phyloP scores from a whole-genome alignment of 2,888 invertebrate genomes.

The Cryptocephalus moraei region DNA sequence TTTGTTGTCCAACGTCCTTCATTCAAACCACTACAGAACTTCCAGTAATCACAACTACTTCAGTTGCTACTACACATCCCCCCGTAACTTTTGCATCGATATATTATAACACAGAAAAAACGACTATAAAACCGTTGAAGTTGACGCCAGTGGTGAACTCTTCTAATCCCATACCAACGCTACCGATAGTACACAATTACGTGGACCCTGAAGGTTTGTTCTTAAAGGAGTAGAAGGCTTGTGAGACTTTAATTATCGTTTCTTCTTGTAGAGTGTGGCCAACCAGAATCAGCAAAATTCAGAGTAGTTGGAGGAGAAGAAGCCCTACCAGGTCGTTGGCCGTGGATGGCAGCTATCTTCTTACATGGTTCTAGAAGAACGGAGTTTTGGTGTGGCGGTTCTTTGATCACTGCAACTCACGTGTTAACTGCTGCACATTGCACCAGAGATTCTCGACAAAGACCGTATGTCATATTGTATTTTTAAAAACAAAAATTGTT shows the following conservation, averaged over 20 bases:
- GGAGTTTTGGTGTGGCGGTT: slow-evolving; percentile 92
- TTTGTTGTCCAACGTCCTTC: slow-evolving; percentile 67
- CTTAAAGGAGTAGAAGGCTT: not conserved
- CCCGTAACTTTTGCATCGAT: slow-evolving; percentile 20
- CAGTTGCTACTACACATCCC: slow-evolving; percentile 12
- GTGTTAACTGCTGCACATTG: slow-evolving; percentile 89
- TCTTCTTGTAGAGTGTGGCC: slow-evolving; percentile 58
- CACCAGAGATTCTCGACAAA: slow-evolving; percentile 78
- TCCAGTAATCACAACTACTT: slow-evolving; percentile 20
- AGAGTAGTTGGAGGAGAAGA: slow-evolving; percentile 87
- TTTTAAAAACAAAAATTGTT: no score
- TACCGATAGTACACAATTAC: slow-evolving; percentile 30
- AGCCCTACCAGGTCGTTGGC: slow-evolving; percentile 79
- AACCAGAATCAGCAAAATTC: slow-evolving; percentile 71
- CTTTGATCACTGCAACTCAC: slow-evolving; percentile 69
- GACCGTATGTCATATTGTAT: slow-evolving; percentile 55
- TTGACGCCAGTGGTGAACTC: slow-evolving; percentile 10
- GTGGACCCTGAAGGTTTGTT: slow-evolving; percentile 45
- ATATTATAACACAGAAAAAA: slow-evolving; percentile 20
- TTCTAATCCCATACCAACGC: slow-evolving; percentile 4
- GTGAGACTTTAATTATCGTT: not conserved
- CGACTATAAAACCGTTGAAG: slow-evolving; percentile 8
- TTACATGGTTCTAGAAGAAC: slow-evolving; percentile 74
- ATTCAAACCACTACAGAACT: slow-evolving; percentile 21
- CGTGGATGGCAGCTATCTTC: slow-evolving; percentile 94